Conservation (phyloP, 2,888 invertebrate species). For the Lithophane ornitopus region DNA sequence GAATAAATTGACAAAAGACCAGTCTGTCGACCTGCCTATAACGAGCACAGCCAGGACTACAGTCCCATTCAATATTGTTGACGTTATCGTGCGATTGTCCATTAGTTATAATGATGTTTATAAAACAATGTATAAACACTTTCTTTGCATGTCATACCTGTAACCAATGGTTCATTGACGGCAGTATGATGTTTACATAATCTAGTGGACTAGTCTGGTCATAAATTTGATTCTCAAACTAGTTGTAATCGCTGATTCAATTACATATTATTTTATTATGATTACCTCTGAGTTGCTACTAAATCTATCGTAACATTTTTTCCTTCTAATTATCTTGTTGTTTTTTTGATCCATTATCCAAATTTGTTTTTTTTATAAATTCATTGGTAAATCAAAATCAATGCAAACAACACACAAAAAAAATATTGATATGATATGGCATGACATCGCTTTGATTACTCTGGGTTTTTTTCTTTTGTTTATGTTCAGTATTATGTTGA, state of each 20-base stretch:
- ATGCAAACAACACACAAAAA: slow-evolving; percentile 1
- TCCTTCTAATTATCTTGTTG: slow-evolving; percentile 12
- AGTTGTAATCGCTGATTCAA: neutral
- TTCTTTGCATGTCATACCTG: slow-evolving; percentile 73
- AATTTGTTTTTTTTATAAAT: slow-evolving; percentile 9
- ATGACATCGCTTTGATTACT: slow-evolving; percentile 42
- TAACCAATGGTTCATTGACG: slow-evolving; percentile 55
- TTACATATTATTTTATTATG: slow-evolving; percentile 5
- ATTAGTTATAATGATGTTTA: slow-evolving; percentile 83
- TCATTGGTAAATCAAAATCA: neutral
- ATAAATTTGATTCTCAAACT: slow-evolving; percentile 33
- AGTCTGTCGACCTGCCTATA: slow-evolving; percentile 53
- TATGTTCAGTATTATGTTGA: slow-evolving; percentile 7
- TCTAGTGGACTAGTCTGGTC: slow-evolving; percentile 38
- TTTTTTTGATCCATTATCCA: slow-evolving; percentile 32
- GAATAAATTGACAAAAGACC: slow-evolving; percentile 49
- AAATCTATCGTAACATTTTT: slow-evolving; percentile 52
- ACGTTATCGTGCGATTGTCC: slow-evolving; percentile 79
- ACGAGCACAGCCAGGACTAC: slow-evolving; percentile 67
- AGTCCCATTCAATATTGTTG: slow-evolving; percentile 74
- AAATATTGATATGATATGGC: neutral
- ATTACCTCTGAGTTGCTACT: slow-evolving; percentile 54
- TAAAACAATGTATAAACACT: slow-evolving; percentile 79
- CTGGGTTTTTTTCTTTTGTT: slow-evolving; percentile 35
- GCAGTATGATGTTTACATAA: slow-evolving; percentile 55